phyloP scores from a whole-genome alignment of 2,888 invertebrate species.

The Torymus texanus region DNA sequence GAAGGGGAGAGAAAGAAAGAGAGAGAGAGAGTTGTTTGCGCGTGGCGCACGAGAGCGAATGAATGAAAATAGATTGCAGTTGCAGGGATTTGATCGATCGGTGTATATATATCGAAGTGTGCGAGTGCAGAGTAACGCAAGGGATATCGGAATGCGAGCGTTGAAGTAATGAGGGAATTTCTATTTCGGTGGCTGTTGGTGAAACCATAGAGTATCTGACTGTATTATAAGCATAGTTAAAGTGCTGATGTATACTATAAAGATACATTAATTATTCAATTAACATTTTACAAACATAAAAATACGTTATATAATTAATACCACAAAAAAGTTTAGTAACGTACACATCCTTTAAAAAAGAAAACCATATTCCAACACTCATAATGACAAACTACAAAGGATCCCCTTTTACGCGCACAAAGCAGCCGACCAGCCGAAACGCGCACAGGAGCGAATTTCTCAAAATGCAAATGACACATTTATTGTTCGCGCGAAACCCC shows the following conservation, averaged over 20 bases:
- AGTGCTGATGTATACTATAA: no score
- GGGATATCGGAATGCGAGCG: no score
- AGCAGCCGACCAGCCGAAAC: neutral
- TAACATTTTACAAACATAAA: no score
- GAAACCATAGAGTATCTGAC: no score
- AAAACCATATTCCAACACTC: neutral
- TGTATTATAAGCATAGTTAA: no score
- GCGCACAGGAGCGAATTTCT: slow-evolving; percentile 17
- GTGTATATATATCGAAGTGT: neutral
- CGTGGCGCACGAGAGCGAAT: neutral
- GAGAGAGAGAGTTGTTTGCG: neutral
- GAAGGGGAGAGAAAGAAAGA: no score
- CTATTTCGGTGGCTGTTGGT: no score
- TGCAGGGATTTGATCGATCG: neutral
- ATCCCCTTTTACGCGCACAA: neutral
- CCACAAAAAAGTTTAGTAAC: no score
- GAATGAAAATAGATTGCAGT: neutral
- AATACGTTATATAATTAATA: no score
- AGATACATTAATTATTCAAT: no score
- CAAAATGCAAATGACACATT: slow-evolving; percentile 51
- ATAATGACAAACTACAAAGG: slow-evolving; percentile 26
- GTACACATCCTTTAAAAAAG: neutral
- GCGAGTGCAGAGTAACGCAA: no score
- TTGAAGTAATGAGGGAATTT: no score
- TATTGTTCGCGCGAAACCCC: slow-evolving; percentile 25